A percentile compares a stretch with the other conserved stretches of the same genome.
Conservation (phyloP, 1,140 invertebrate species). For the Maniola jurtina region DNA sequence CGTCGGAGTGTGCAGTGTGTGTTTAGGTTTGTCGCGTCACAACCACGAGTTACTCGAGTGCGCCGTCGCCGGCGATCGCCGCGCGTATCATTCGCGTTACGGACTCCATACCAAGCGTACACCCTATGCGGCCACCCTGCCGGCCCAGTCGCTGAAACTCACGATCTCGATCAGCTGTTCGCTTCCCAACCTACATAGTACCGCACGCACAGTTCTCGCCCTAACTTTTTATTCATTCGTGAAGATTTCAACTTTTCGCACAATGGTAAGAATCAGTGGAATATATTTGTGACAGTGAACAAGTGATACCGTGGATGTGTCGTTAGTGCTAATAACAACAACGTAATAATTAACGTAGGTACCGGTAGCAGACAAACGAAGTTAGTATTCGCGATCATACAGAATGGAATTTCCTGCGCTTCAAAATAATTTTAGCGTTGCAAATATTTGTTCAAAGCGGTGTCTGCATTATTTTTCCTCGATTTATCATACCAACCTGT, state of each 20-base stretch:
- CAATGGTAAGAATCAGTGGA: slow-evolving; percentile 67
- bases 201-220: neutral
- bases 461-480: slow-evolving; percentile 10
- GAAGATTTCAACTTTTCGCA: slow-evolving; percentile 39
- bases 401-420: neutral
- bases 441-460: neutral
- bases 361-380: slow-evolving; percentile 11
- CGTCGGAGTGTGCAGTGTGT: slow-evolving; percentile 50
- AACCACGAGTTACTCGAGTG: slow-evolving; percentile 58
- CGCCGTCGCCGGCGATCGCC: slow-evolving; percentile 61
- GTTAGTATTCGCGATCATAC: neutral
- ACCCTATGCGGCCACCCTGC: slow-evolving; percentile 41
- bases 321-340: slow-evolving; percentile 22
- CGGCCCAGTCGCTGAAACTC: slow-evolving; percentile 38
- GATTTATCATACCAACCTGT: slow-evolving; percentile 5
- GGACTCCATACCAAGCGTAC: slow-evolving; percentile 59
- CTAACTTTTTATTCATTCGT: neutral
- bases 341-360: slow-evolving; percentile 14
- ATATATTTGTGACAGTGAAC: slow-evolving; percentile 56
- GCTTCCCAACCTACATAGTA: slow-evolving; percentile 25
- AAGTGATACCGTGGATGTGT: slow-evolving; percentile 33
- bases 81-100: slow-evolving; percentile 68
- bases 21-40: slow-evolving; percentile 59
- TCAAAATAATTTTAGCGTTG: neutral
- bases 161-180: slow-evolving; percentile 67